A percentile compares a stretch with the other conserved stretches of the same genome.
Evolutionary conservation across 2,888 invertebrate species (phyloP).

Genomic region (Drosophila parthenogenetica): DNA sequence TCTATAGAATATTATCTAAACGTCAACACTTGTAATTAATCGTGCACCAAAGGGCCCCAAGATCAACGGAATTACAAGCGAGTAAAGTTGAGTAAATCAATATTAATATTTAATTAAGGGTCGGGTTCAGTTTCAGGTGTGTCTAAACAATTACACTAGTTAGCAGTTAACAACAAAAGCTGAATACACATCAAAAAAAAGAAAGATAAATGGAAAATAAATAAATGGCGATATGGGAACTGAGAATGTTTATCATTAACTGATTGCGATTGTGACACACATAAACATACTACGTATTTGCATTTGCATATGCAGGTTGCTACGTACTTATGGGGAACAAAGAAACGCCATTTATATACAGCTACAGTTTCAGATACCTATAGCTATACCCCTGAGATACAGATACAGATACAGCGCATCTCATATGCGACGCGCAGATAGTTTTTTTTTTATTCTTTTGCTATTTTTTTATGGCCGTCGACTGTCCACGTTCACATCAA

Average conservation of each 20-base stretch:
- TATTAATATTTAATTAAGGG: constrained; percentile 18
- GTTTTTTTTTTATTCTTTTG: constrained; percentile 15
- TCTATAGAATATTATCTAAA: too few species aligned
- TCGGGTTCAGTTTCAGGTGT: constrained; percentile 2
- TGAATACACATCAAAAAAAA: constrained; percentile 14
- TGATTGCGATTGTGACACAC: neutral
- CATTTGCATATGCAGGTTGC: constrained; percentile 21
- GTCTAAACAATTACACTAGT: constrained; percentile 41
- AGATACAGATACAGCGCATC: constrained; percentile 10
- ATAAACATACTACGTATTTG: neutral
- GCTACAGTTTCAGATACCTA: constrained; percentile 7
- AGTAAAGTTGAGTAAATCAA: constrained; percentile 1
- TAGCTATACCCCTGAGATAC: neutral
- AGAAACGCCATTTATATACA: constrained; percentile 30
- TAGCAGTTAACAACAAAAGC: constrained; percentile 25
- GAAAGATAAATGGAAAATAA: neutral
- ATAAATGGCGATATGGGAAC: constrained; percentile 21
- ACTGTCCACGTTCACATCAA: constrained; percentile 42
- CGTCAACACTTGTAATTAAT: neutral
- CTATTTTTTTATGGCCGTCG: constrained; percentile 39
- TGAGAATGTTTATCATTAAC: constrained; percentile 24
- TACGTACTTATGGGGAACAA: constrained; percentile 13
- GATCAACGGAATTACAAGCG: constrained; percentile 14
- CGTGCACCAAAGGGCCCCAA: constrained; percentile 6
- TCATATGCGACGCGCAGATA: constrained; percentile 21